phyloP scores from a whole-genome alignment of 2,888 invertebrate species.

The Drosophila parthenogenetica region DNA sequence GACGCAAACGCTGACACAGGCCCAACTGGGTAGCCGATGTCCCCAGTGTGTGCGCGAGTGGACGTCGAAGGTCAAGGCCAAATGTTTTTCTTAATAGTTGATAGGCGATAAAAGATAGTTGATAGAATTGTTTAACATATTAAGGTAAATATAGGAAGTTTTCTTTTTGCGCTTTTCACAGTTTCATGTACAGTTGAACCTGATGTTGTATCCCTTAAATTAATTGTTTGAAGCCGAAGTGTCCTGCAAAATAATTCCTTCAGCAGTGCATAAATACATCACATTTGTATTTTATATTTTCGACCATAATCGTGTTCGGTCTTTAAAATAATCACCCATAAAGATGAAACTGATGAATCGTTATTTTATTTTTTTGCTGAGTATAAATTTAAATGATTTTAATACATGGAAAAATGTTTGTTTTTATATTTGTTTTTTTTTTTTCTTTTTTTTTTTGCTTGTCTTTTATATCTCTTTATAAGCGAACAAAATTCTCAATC shows the following conservation, averaged over 20 bases:
- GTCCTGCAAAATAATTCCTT: conserved; percentile 3
- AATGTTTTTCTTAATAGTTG: conserved; percentile 40
- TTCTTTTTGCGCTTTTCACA: conserved; percentile 15
- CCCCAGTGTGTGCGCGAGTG: conserved; percentile 43
- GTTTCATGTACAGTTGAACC: conserved; percentile 36
- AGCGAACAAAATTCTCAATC: background rate
- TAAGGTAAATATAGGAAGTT: conserved; percentile 12
- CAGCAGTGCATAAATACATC: background rate
- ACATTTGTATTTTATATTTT: conserved; percentile 6
- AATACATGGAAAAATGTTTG: background rate
- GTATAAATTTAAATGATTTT: background rate
- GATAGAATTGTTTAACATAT: conserved; percentile 26
- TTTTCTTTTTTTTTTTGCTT: background rate
- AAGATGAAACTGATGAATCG: background rate
- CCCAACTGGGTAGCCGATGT: conserved; percentile 39
- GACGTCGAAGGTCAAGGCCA: conserved; percentile 11
- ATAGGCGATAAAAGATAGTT: conserved; percentile 1
- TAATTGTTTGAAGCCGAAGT: background rate
- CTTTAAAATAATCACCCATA: no score
- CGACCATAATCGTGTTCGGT: no score
- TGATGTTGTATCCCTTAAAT: conserved; percentile 16
- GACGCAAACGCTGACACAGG: conserved; percentile 1
- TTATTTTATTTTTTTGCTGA: conserved; percentile 12
- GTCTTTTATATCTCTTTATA: background rate
- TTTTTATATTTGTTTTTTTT: background rate